phyloP scores from a whole-genome alignment of 64 coral and sea anemone genomes.

The Orbicella faveolata region DNA sequence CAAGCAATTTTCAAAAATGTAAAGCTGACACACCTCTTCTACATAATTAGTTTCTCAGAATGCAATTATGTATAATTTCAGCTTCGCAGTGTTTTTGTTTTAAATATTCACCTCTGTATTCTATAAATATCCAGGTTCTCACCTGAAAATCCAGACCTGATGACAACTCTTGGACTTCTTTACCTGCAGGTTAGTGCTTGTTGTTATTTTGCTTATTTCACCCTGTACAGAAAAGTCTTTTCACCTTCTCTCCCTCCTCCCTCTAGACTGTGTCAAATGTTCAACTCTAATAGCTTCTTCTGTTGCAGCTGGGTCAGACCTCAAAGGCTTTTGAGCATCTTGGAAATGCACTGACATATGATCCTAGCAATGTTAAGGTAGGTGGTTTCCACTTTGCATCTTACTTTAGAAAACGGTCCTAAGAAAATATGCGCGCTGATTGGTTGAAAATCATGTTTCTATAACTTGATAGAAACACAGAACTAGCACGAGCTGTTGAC shows the following conservation, averaged over 20 bases:
- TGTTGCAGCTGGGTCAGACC: conserved; percentile 83
- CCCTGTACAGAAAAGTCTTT: neutral
- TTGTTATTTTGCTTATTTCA: neutral
- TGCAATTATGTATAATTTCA: too few relatives aligned
- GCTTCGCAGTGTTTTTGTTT: too few relatives aligned
- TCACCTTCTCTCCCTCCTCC: neutral
- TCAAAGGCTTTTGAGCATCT: conserved; percentile 97
- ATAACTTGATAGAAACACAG: too few relatives aligned
- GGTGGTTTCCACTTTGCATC: neutral
- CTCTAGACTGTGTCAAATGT: neutral
- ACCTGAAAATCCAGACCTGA: conserved; percentile 95
- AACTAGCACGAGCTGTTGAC: too few relatives aligned
- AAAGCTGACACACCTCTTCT: too few relatives aligned
- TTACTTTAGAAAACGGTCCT: too few relatives aligned
- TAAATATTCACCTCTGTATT: too few relatives aligned
- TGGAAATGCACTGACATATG: conserved; percentile 96
- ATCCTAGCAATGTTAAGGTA: conserved; percentile 91
- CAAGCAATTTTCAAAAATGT: too few relatives aligned
- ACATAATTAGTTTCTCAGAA: too few relatives aligned
- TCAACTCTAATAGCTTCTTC: neutral
- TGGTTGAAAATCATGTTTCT: too few relatives aligned
- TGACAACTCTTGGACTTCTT: conserved; percentile 96
- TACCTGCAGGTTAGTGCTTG: conserved; percentile 70
- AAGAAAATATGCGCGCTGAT: too few relatives aligned
- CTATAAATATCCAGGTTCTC: conserved; percentile 34